phyloP scores from a whole-genome alignment of 2,797 vertebrate species.

The Sebastes elongatus region DNA sequence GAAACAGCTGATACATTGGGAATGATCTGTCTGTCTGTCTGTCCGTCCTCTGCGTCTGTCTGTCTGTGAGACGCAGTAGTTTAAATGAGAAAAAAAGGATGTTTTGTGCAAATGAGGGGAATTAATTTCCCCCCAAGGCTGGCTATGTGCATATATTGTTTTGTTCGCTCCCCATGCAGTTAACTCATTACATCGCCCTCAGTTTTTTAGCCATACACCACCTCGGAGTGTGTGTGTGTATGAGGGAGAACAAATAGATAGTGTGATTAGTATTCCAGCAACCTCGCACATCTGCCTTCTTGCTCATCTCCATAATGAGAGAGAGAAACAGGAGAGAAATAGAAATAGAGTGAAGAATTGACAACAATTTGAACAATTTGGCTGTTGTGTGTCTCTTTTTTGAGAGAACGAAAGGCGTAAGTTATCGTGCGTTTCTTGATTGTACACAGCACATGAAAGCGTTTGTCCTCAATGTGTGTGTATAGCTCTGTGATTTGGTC shows the following conservation, averaged over 20 bases:
- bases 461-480: neutral
- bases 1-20: neutral
- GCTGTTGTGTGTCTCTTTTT: slow-evolving; percentile 40
- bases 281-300: slow-evolving; percentile 37
- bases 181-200: slow-evolving; percentile 28
- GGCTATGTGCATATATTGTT: slow-evolving; percentile 16
- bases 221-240: slow-evolving; percentile 43
- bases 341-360: slow-evolving; percentile 49
- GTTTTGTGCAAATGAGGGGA: slow-evolving; percentile 18
- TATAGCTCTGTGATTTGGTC: slow-evolving; percentile 6
- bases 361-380: slow-evolving; percentile 57
- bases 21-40: neutral
- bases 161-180: slow-evolving; percentile 35
- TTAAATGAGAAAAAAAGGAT: neutral
- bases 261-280: slow-evolving; percentile 73
- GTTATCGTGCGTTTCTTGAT: slow-evolving; percentile 27
- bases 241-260: slow-evolving; percentile 65
- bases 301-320: slow-evolving; percentile 79
- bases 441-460: neutral
- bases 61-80: neutral
- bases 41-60: neutral
- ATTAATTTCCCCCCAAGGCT: neutral
- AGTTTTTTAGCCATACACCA: slow-evolving; percentile 37
- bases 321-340: slow-evolving; percentile 29
- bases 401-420: neutral